These are phyloP conservation scores for Ridgeia piscesae DNA, from an alignment of 1,140 invertebrate genomes.

Conservation along the genomic window DNA sequence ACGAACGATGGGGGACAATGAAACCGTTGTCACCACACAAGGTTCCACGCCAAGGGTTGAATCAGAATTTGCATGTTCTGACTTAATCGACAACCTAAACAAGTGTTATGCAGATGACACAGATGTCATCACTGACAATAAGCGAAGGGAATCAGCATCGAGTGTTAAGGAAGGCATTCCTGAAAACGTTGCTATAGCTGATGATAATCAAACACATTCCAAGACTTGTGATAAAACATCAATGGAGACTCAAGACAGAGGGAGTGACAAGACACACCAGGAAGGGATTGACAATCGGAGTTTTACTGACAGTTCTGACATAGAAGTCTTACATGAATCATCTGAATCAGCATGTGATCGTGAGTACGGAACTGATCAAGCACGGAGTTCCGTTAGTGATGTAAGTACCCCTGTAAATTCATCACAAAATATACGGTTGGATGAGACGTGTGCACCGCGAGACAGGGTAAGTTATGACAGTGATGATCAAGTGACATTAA, in stretches of 20 bases:
- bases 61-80: too few relatives aligned
- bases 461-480: neutral
- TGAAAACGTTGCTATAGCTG: neutral
- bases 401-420: neutral
- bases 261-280: neutral
- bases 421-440: neutral
- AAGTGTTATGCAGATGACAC: neutral
- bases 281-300: neutral
- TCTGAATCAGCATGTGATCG: neutral
- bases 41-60: neutral
- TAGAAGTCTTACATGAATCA: neutral
- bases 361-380: neutral
- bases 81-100: neutral
- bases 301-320: conserved; percentile 11
- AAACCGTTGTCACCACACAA: neutral
- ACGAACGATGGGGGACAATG: neutral
- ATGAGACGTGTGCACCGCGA: neutral
- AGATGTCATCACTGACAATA: neutral
- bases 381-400: neutral
- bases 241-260: neutral
- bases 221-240: neutral
- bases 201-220: neutral
- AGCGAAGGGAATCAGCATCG: neutral
- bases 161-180: neutral
- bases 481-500: neutral